Evolutionary conservation across 1,140 invertebrate species (phyloP).

Genomic region (Trissolcus basalis): DNA sequence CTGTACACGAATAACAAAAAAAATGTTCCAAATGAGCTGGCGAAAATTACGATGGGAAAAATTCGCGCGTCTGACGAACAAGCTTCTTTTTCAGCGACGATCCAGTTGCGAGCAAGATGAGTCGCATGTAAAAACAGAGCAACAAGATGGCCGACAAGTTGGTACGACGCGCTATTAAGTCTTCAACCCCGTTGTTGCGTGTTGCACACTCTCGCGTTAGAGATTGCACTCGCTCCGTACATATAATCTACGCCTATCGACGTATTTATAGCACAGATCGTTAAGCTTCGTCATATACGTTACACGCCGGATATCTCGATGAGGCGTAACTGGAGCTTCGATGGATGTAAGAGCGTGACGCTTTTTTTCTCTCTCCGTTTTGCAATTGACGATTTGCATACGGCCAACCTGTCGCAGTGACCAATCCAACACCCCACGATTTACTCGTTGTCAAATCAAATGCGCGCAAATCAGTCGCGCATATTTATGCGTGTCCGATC

Average conservation of each 20-base stretch:
- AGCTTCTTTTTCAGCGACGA: constrained; percentile 4
- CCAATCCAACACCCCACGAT: constrained; percentile 2
- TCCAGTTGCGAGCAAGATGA: constrained; percentile 14
- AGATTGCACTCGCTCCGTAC: constrained; percentile 50
- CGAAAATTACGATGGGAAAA: constrained; percentile 1
- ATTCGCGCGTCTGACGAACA: constrained; percentile 10
- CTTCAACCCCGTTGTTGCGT: constrained; percentile 31
- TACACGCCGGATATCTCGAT: constrained; percentile 37
- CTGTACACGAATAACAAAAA: too few species aligned
- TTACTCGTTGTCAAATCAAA: constrained; percentile 32
- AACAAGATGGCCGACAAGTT: constrained; percentile 49
- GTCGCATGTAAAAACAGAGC: constrained; percentile 21
- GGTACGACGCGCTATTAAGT: constrained; percentile 38
- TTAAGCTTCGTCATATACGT: constrained; percentile 47
- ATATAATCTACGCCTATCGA: constrained; percentile 54
- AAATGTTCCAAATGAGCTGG: too few species aligned
- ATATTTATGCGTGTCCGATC: constrained; percentile 30
- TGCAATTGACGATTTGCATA: constrained; percentile 41
- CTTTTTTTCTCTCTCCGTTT: too few species aligned
- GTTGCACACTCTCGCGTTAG: constrained; percentile 26
- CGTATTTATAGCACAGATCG: constrained; percentile 51
- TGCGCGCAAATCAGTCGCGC: constrained; percentile 32
- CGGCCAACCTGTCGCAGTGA: constrained; percentile 28
- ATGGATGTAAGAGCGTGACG: constrained; percentile 23
- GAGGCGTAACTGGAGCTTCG: constrained; percentile 42